These are phyloP conservation scores for Phortica variegata DNA, from an alignment of 1,140 invertebrate species.

Conservation along the genomic window DNA sequence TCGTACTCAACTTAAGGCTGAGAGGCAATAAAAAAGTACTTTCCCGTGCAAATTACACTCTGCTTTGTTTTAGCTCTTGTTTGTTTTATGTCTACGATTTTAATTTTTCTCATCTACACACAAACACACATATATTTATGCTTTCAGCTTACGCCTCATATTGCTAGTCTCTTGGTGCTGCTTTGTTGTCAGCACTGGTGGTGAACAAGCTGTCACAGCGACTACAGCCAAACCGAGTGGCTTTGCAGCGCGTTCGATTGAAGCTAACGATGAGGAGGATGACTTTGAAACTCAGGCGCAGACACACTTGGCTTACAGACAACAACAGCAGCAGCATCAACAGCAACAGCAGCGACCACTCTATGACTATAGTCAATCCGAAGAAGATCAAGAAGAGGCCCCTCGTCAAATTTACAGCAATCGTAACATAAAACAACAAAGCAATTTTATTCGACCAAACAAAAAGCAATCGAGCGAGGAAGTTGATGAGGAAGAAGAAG, in stretches of 20 bases:
- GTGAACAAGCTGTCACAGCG: slow-evolving; percentile 30
- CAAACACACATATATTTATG: background rate
- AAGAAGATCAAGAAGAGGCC: slow-evolving; percentile 52
- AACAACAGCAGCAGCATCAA: slow-evolving; percentile 21
- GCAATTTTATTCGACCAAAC: slow-evolving; percentile 31
- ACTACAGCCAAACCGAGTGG: slow-evolving; percentile 48
- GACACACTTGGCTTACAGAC: slow-evolving; percentile 45
- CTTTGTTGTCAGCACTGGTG: slow-evolving; percentile 34
- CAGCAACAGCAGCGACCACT: slow-evolving; percentile 36
- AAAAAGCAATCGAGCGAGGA: slow-evolving; percentile 47
- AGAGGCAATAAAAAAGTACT: background rate
- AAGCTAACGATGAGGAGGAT: slow-evolving; percentile 42
- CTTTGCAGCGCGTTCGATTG: slow-evolving; percentile 43
- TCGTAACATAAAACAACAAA: slow-evolving; percentile 47
- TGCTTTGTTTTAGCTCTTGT: background rate
- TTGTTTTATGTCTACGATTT: background rate
- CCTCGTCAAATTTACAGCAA: slow-evolving; percentile 46
- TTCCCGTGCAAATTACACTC: background rate
- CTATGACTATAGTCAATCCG: slow-evolving; percentile 43
- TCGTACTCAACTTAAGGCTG: slow-evolving; percentile 5
- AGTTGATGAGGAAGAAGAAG: slow-evolving; percentile 61
- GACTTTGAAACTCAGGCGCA: slow-evolving; percentile 52
- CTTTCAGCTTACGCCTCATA: slow-evolving; percentile 14
- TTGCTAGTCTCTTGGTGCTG: slow-evolving; percentile 29
- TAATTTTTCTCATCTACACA: background rate